Conservation (phyloP, 2,888 invertebrate species). For the Melanchra persicariae region DNA sequence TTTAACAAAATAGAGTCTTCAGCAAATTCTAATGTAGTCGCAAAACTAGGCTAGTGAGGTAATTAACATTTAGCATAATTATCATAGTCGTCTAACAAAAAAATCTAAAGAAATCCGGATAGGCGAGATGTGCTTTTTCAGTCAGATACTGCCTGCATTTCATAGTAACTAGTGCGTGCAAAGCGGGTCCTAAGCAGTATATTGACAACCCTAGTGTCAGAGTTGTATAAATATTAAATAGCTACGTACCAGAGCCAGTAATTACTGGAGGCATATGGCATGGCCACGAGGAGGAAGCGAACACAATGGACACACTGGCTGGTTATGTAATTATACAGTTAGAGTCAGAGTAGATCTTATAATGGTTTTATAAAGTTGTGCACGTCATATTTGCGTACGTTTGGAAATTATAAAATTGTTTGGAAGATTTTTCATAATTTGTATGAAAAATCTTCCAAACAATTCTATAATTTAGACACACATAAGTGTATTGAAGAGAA, state of each 20-base stretch:
- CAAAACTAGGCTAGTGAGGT: not conserved
- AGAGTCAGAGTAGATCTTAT: constrained; percentile 32
- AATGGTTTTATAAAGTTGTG: constrained; percentile 40
- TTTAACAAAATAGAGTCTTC: not conserved
- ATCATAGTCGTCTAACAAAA: constrained; percentile 6
- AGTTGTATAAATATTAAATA: constrained; percentile 11
- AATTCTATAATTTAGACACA: no score
- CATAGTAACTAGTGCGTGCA: not conserved
- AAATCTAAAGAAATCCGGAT: not conserved
- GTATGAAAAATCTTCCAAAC: no score
- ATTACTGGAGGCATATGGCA: constrained; percentile 42
- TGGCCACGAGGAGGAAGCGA: constrained; percentile 59
- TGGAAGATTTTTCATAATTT: no score
- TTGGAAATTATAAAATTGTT: not conserved
- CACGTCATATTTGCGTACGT: constrained; percentile 4
- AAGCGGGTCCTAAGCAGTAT: not conserved
- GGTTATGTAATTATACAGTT: constrained; percentile 60
- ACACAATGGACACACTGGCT: constrained; percentile 64
- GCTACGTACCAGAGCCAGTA: constrained; percentile 28
- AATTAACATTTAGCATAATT: constrained; percentile 19
- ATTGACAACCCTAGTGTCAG: constrained; percentile 17
- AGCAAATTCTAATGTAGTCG: not conserved
- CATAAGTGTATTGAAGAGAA: no score
- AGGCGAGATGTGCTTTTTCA: not conserved
- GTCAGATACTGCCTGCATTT: no score